A percentile compares a stretch with the other conserved stretches of the same genome.
These are phyloP conservation scores for Acestrorhynchus altus DNA, from an alignment of 2,797 vertebrate species.

Conservation along the genomic window DNA sequence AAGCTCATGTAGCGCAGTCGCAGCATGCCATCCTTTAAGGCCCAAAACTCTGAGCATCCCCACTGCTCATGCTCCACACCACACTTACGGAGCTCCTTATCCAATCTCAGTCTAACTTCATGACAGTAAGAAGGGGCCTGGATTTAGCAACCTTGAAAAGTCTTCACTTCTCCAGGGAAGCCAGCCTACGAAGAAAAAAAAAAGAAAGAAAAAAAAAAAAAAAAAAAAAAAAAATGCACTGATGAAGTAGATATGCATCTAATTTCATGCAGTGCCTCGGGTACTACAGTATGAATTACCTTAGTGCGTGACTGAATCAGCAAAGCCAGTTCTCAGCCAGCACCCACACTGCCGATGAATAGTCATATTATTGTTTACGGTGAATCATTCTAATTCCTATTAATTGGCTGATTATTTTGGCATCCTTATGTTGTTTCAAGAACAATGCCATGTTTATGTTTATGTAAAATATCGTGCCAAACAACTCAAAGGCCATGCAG, in stretches of 20 bases:
- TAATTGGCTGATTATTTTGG: constrained; percentile 39
- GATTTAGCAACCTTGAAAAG: constrained; percentile 23
- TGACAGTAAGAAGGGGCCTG: constrained; percentile 25
- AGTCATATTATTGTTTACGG: constrained; percentile 20
- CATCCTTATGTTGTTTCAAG: constrained; percentile 15
- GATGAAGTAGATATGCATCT: constrained; percentile 24
- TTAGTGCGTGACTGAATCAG: constrained; percentile 22
- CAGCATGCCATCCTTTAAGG: constrained; percentile 70
- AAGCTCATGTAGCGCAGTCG: constrained; percentile 68
- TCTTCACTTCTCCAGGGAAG: constrained; percentile 3
- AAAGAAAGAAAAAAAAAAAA: constrained; percentile 1
- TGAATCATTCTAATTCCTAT: constrained; percentile 29
- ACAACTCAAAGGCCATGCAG: constrained; percentile 15
- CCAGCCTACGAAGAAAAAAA: constrained; percentile 15
- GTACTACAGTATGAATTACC: constrained; percentile 25
- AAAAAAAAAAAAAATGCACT: background rate
- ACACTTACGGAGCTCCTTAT: constrained; percentile 28
- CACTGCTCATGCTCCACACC: constrained; percentile 51
- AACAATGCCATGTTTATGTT: constrained; percentile 40
- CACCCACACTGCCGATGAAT: constrained; percentile 13
- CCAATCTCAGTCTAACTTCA: constrained; percentile 29
- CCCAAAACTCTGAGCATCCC: constrained; percentile 67
- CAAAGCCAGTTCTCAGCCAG: constrained; percentile 14
- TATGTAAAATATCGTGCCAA: background rate
- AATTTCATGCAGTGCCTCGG: constrained; percentile 28